These are phyloP conservation scores for Cosmia pyralina DNA, from an alignment of 2,888 invertebrate species.

Conservation along the genomic window DNA sequence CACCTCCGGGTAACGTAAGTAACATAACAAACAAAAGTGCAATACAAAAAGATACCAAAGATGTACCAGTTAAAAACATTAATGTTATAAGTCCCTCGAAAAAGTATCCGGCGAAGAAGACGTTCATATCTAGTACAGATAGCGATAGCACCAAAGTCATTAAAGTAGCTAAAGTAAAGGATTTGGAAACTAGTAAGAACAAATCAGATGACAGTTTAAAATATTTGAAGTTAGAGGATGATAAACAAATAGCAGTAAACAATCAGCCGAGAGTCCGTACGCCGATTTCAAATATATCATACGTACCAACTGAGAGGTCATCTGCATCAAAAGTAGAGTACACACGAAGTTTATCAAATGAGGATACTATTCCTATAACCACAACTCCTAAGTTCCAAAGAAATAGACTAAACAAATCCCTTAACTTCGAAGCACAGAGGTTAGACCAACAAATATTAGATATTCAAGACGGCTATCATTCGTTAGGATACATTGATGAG, in stretches of 20 bases:
- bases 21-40: constrained; percentile 82
- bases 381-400: constrained; percentile 87
- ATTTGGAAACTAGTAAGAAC: constrained; percentile 85
- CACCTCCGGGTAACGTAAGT: constrained; percentile 74
- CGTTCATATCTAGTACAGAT: constrained; percentile 83
- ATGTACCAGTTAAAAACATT: constrained; percentile 83
- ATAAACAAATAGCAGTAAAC: constrained; percentile 87
- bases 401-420: constrained; percentile 87
- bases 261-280: constrained; percentile 88
- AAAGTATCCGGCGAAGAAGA: constrained; percentile 86
- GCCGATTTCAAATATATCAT: constrained; percentile 86
- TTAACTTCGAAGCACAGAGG: constrained; percentile 86
- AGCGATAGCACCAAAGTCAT: constrained; percentile 82
- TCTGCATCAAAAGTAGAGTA: constrained; percentile 77
- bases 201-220: constrained; percentile 86
- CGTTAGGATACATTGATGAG: constrained; percentile 86
- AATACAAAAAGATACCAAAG: constrained; percentile 88
- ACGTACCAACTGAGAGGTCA: constrained; percentile 83
- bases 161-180: constrained; percentile 87
- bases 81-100: constrained; percentile 87
- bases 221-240: constrained; percentile 84
- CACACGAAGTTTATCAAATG: constrained; percentile 83
- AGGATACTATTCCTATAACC: constrained; percentile 78
- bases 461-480: constrained; percentile 87
- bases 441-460: constrained; percentile 88